Conservation (phyloP, 2,797 vertebrate species). For the Nyctalus aviator region DNA sequence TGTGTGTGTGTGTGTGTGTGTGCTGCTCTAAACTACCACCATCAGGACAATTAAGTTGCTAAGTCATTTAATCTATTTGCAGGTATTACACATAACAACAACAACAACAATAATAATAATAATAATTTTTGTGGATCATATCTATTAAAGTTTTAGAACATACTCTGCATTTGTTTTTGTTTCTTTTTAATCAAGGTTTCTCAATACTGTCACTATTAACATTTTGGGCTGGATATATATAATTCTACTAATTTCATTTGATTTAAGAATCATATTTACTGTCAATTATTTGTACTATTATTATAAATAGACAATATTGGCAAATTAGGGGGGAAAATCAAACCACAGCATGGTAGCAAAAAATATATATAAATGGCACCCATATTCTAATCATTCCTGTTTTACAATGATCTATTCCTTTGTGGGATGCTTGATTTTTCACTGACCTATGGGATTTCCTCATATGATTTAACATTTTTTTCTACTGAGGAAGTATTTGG, state of each 20-base stretch:
- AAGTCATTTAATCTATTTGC: neutral
- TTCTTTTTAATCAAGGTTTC: neutral
- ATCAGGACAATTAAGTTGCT: neutral
- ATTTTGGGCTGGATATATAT: neutral
- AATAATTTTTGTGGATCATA: neutral
- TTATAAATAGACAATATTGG: neutral
- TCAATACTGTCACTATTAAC: neutral
- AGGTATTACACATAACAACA: neutral
- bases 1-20: neutral
- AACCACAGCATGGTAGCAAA: neutral
- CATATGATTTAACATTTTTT: neutral
- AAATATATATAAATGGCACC: neutral
- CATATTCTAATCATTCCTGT: neutral
- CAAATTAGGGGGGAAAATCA: neutral
- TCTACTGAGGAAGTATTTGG: neutral
- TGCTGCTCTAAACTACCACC: neutral
- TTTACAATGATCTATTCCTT: neutral
- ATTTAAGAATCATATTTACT: neutral
- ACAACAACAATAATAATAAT: neutral
- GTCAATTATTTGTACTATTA: neutral
- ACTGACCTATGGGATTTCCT: neutral
- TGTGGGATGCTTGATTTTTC: neutral
- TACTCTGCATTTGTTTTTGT: neutral
- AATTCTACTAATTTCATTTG: neutral
- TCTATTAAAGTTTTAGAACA: slow-evolving; percentile 24